Evolutionary conservation across 2,113 vertebrate genomes (phyloP), one percentile per base, ranked within the genome.

Genomic region (Cynocephalus volans): DNA sequence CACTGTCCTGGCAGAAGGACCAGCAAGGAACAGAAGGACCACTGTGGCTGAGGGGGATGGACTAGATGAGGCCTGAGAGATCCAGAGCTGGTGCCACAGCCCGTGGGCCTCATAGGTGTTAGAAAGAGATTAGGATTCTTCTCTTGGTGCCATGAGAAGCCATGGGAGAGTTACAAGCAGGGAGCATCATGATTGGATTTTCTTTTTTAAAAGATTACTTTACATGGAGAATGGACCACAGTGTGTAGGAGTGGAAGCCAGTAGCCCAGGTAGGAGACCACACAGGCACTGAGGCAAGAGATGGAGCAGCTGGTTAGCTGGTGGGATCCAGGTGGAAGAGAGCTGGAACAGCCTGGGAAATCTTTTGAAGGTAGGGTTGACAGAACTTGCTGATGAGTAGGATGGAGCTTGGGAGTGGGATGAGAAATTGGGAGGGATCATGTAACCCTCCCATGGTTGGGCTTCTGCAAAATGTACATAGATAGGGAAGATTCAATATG

Each of bases 261-360:
- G 62, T 54, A 45, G 50, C 76, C 65, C 56, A 48, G 28, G 15
- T 10, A 54, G 64, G 62, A 79, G 60, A 3, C 5, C 70, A 33
- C 4, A 2, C 1, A 54, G 48, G 21, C 26, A 4, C 21, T 4
- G 15, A 48, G 87, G 18, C 41, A 3, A 23, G 65, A 56, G 48
- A 9, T 17, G 23, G 8, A 7, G 45, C 14, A 17, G 62, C 36
- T 7, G 0, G 3, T 0, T 1, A 1, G 33, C 64, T 64, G 65
- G n/a, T 3, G 6, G 65, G 13, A 21, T 52, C 41, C 23, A 0
- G 36, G 69, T 1, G 28, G 2, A 11, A 28, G n/a, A 21, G 33
- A 13, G 26, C 33, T 15, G 41, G 64, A 36, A 26, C 41, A 0
- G 12, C 50, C 8, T 18, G 65, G 85, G 65, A 15, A 64, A 8